These are phyloP conservation scores for Sturmia bella DNA, from an alignment of 2,888 invertebrate species.

Conservation along the genomic window DNA sequence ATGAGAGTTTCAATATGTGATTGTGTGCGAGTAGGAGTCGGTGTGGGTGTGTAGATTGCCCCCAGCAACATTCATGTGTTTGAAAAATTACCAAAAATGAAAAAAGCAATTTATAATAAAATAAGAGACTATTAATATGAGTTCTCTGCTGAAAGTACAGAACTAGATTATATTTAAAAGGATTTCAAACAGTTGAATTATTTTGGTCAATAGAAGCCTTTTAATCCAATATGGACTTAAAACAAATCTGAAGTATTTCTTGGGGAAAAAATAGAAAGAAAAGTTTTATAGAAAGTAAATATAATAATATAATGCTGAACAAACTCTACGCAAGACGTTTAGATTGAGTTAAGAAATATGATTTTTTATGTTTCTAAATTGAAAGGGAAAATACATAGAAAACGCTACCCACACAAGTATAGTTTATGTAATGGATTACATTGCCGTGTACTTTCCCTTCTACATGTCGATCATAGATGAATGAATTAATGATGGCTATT, in stretches of 20 bases:
- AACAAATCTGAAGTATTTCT: constrained; percentile 23
- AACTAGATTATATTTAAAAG: constrained; percentile 67
- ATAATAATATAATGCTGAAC: not conserved
- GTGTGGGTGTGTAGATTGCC: constrained; percentile 10
- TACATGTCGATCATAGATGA: no score
- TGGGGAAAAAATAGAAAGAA: not conserved
- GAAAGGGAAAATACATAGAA: no score
- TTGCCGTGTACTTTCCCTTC: no score
- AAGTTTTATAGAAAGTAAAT: not conserved
- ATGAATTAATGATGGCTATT: no score
- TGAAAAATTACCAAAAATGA: constrained; percentile 68
- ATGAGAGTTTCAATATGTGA: constrained; percentile 4
- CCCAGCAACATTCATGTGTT: constrained; percentile 24
- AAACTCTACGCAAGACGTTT: not conserved
- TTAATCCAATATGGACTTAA: constrained; percentile 59
- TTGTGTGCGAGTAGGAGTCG: not conserved
- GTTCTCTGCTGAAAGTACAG: constrained; percentile 62
- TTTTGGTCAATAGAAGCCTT: constrained; percentile 63
- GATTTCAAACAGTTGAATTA: constrained; percentile 68
- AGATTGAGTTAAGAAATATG: not conserved
- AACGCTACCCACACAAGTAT: no score
- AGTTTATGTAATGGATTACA: no score
- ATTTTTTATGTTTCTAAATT: no score
- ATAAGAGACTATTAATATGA: constrained; percentile 68
- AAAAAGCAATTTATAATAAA: constrained; percentile 69